phyloP scores from a whole-genome alignment of 2,888 invertebrate species.

The Phlogophora meticulosa region DNA sequence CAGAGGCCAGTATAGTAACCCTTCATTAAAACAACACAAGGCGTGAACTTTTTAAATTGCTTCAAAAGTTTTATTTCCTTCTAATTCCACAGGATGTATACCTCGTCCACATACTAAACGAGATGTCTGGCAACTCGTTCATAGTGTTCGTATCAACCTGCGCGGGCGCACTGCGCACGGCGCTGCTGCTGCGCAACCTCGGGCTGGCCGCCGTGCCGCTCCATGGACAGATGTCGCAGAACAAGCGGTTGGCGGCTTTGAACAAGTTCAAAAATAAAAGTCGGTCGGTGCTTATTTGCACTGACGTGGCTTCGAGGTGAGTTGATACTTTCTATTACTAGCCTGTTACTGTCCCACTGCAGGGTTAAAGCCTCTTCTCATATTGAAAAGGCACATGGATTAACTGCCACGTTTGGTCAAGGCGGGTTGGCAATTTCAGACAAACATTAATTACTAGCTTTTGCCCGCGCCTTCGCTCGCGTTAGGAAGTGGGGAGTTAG shows the following conservation, averaged over 20 bases:
- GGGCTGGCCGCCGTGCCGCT: conserved; percentile 98
- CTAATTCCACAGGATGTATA: conserved; percentile 95
- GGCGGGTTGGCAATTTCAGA: no score
- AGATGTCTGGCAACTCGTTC: conserved; percentile 98
- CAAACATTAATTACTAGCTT: no score
- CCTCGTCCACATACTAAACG: conserved; percentile 98
- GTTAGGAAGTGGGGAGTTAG: no score
- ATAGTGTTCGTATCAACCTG: conserved; percentile 99
- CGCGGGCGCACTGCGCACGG: conserved; percentile 96
- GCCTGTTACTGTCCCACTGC: no score
- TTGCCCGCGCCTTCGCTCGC: no score
- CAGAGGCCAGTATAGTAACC: no score
- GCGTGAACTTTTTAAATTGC: no score
- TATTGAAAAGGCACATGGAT: no score
- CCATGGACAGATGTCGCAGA: conserved; percentile 99
- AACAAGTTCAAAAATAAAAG: conserved; percentile 99
- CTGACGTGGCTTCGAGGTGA: conserved; percentile 99
- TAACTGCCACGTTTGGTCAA: no score
- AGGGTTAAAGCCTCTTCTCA: no score
- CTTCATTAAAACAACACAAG: no score
- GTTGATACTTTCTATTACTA: no score
- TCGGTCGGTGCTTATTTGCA: conserved; percentile 98
- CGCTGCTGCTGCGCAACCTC: conserved; percentile 96
- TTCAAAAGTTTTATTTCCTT: neutral
- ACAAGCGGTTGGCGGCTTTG: conserved; percentile 97